Conservation (phyloP, 2,797 vertebrate species). For the Schizopygopsis pylzovi region DNA sequence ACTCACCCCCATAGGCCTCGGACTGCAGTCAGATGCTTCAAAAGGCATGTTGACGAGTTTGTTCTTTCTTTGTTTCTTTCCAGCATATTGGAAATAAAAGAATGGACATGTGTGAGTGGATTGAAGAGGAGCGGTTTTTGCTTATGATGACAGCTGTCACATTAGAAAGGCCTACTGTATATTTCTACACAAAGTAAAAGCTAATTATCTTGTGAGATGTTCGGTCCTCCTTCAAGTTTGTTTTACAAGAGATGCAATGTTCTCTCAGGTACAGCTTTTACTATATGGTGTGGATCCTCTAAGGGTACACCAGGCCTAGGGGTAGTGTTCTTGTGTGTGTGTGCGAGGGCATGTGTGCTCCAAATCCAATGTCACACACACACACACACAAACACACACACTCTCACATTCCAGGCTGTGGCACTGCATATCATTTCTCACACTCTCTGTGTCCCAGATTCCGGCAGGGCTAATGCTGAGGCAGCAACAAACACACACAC, state of each 20-base stretch:
- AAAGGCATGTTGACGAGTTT: slow-evolving; percentile 46
- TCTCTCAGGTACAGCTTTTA: slow-evolving; percentile 43
- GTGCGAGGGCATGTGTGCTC: too few relatives aligned
- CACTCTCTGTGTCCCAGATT: slow-evolving; percentile 48
- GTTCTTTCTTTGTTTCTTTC: slow-evolving; percentile 29
- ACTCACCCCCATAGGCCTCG: slow-evolving; percentile 44
- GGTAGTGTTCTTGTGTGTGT: slow-evolving; percentile 30
- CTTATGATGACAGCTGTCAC: slow-evolving; percentile 22
- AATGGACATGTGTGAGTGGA: background rate
- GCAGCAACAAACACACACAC: slow-evolving; percentile 40
- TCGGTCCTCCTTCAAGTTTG: slow-evolving; percentile 13
- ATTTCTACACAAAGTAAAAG: slow-evolving; percentile 19
- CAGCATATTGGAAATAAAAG: background rate
- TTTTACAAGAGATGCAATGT: slow-evolving; percentile 47
- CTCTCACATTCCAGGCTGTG: slow-evolving; percentile 16
- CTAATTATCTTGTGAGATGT: slow-evolving; percentile 45
- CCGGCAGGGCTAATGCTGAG: slow-evolving; percentile 47
- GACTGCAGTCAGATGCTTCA: slow-evolving; percentile 54
- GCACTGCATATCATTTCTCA: slow-evolving; percentile 43
- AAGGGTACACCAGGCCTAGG: slow-evolving; percentile 41
- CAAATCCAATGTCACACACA: background rate
- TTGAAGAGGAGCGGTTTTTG: background rate
- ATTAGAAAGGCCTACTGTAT: background rate
- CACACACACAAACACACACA: background rate
- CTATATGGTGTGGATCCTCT: slow-evolving; percentile 41